A percentile compares a stretch with the other conserved stretches of the same genome.
Conservation (phyloP, 2,797 vertebrate species). For the Pempheris klunzingeri region DNA sequence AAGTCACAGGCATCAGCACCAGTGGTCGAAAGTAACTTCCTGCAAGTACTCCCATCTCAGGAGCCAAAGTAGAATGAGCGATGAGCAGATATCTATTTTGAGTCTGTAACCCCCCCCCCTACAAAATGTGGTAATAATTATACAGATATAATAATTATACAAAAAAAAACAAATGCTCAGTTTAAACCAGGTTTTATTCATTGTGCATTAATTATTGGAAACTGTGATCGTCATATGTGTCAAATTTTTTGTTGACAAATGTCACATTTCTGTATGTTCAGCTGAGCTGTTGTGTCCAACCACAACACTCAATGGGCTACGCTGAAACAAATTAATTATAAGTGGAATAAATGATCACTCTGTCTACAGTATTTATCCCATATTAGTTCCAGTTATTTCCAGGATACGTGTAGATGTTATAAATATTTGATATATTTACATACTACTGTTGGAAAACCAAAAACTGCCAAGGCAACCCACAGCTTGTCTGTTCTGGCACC, state of each 20-base stretch:
- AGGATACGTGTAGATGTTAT: background rate
- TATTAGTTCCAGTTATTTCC: background rate
- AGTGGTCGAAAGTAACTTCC: slow-evolving; percentile 29
- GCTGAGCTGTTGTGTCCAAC: background rate
- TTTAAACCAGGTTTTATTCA: background rate
- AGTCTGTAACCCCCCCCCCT: background rate
- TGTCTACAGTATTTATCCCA: background rate
- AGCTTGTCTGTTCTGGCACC: background rate
- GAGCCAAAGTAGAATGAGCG: background rate
- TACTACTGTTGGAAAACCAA: background rate
- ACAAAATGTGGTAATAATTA: too few relatives aligned
- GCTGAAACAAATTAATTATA: background rate
- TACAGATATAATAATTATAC: too few relatives aligned
- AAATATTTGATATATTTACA: background rate
- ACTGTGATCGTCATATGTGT: background rate
- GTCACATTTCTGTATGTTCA: background rate
- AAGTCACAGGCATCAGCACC: slow-evolving; percentile 42
- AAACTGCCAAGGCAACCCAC: background rate
- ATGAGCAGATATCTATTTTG: background rate
- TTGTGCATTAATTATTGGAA: background rate
- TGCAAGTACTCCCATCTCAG: slow-evolving; percentile 6
- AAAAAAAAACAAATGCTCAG: background rate
- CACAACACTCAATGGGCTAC: background rate
- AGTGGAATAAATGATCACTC: background rate
- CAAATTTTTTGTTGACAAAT: background rate